phyloP scores from a whole-genome alignment of 2,797 vertebrate species.

The Ataeniobius toweri region DNA sequence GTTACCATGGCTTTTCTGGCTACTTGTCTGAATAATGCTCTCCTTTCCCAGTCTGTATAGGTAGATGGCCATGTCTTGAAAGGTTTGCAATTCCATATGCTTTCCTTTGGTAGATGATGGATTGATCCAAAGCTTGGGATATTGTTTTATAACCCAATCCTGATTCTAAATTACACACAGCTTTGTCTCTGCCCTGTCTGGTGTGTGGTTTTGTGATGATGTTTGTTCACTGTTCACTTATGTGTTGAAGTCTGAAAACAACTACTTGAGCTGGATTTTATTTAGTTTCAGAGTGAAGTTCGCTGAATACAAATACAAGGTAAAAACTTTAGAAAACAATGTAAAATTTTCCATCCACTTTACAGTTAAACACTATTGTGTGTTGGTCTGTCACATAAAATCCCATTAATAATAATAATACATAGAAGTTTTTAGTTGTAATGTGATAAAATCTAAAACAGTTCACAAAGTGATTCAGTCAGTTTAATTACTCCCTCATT shows the following conservation, averaged over 20 bases:
- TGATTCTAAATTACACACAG: too few species aligned
- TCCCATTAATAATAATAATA: not conserved
- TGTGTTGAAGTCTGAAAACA: not conserved
- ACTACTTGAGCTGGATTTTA: not conserved
- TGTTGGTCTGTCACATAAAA: not conserved
- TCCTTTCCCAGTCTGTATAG: too few species aligned
- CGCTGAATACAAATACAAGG: not conserved
- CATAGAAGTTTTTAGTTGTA: not conserved
- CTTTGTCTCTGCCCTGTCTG: too few species aligned
- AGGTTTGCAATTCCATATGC: too few species aligned
- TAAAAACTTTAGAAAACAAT: not conserved
- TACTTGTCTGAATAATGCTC: too few species aligned
- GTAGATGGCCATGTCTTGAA: too few species aligned
- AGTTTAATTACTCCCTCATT: slow-evolving; percentile 12
- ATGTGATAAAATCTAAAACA: not conserved
- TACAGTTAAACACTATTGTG: not conserved
- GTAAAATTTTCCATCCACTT: not conserved
- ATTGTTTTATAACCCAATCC: too few species aligned
- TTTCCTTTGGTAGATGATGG: too few species aligned
- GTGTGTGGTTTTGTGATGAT: not conserved
- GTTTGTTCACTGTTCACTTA: not conserved
- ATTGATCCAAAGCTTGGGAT: too few species aligned
- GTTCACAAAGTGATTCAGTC: not conserved
- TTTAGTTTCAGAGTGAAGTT: not conserved
- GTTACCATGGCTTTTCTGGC: too few species aligned